These are phyloP conservation scores for Uromys caudimaculatus DNA, from an alignment of 2,797 vertebrate genomes.

Conservation along the genomic window DNA sequence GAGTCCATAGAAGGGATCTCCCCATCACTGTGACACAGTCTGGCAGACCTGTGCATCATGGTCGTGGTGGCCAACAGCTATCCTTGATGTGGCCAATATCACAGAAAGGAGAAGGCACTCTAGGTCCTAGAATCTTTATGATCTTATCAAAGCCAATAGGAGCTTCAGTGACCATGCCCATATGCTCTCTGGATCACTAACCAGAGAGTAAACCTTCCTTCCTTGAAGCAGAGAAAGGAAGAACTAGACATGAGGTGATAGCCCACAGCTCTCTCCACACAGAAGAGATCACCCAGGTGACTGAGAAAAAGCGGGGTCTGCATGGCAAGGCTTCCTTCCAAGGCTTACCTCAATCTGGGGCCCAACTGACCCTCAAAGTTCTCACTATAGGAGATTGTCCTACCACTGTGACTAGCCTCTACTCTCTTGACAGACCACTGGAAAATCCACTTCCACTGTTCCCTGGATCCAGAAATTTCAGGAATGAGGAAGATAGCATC, in stretches of 20 bases:
- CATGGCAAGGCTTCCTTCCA: neutral
- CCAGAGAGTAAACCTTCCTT: neutral
- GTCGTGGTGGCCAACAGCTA: neutral
- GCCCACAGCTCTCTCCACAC: neutral
- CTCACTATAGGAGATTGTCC: neutral
- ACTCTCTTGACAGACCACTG: neutral
- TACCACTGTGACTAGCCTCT: neutral
- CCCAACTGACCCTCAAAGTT: too few relatives aligned
- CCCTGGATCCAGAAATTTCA: neutral
- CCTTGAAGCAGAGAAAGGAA: neutral
- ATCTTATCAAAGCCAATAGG: neutral
- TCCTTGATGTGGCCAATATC: neutral
- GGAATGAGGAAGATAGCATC: neutral
- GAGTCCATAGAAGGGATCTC: neutral
- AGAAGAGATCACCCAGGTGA: too few relatives aligned
- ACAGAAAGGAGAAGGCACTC: neutral
- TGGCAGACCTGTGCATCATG: neutral
- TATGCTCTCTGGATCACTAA: neutral
- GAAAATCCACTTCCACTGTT: neutral
- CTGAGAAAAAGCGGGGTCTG: neutral
- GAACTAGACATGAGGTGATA: neutral
- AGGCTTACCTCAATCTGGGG: neutral
- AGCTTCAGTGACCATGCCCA: neutral
- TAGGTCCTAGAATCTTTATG: neutral
- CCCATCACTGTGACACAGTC: rapidly evolving